Base-by-base conservation (phyloP, 1,140 invertebrate species). In the Camponotus pennsylvanicus region DNA sequence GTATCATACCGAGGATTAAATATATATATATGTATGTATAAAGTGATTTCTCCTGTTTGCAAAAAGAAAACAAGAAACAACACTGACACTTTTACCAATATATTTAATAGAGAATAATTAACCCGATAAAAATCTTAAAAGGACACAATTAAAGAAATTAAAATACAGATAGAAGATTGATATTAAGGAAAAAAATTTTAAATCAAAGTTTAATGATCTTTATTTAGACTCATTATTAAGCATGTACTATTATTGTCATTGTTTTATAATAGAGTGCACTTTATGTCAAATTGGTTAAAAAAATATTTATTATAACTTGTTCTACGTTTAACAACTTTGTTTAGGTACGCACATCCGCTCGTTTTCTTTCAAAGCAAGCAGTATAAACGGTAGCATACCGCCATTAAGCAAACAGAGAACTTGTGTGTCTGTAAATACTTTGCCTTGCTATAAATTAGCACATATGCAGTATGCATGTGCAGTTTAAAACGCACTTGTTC, bases 301-400 rank as follows among this genome's bases (percentile, higher is more conserved):
- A 15, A 66, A 77, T 49, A 27, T 70, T 83, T 61, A 7, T 59
- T 55, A 59, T 34, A 34, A 66, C 18, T 67, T 79, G 49, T 21
- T 55, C 27, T 49, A 61, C 15, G 21, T 34, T 42, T 59, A 0
- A 63, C 34, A 40, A 61, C 37, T 89, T 42, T 86, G 88, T 86
- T 89, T 86, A 89, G 37, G 40, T 34, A 57, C 69, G 67, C 66
- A 83, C 85, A 89, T 89, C 70, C 78, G 87, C 9, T 42, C 76
- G 70, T 76, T 89, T 69, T 63, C 78, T 89, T 78, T 86, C 85
- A 34, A 86, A 27, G 67, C 86, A 70, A 42, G 57, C 27, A 69
- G 76, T 67, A 83, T 86, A 86, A 89, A 86, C 84, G 40, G 27
- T 37, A 45, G 45, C 79, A 78, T 32, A 18, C 59, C 57, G 59